These are phyloP conservation scores for Cyclophora albipunctata DNA, from an alignment of 2,888 invertebrate genomes.

Conservation along the genomic window DNA sequence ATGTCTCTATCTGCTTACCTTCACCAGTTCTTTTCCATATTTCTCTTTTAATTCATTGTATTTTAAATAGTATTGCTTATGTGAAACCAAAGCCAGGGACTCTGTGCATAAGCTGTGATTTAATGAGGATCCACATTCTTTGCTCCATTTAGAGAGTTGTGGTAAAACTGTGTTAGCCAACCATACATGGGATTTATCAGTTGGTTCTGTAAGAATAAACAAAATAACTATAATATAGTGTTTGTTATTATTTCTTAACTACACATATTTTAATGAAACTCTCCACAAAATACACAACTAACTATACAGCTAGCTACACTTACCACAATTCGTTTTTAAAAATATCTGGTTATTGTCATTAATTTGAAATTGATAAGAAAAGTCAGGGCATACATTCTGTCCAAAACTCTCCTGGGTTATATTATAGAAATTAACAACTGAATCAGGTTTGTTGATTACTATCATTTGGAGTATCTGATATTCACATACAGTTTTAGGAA, in stretches of 20 bases:
- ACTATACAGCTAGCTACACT: conserved; percentile 14
- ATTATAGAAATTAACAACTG: conserved; percentile 61
- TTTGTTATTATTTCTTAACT: too few relatives aligned
- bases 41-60: conserved; percentile 85
- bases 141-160: conserved; percentile 79
- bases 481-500: conserved; percentile 48
- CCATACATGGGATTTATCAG: conserved; percentile 63
- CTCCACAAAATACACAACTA: too few relatives aligned
- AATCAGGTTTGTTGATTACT: conserved; percentile 49
- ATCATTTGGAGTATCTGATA: conserved; percentile 49
- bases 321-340: conserved; percentile 55
- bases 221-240: not conserved
- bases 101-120: conserved; percentile 37
- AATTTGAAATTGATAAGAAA: conserved; percentile 63
- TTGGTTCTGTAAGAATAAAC: conserved; percentile 31
- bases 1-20: conserved; percentile 47
- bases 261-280: too few relatives aligned
- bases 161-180: conserved; percentile 72
- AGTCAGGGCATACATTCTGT: conserved; percentile 61
- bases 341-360: conserved; percentile 39
- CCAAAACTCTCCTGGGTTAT: conserved; percentile 44
- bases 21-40: conserved; percentile 83
- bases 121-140: conserved; percentile 38
- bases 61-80: conserved; percentile 80
- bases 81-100: conserved; percentile 80